phyloP scores from a whole-genome alignment of 2,888 invertebrate species.

The Cantharis nigra region DNA sequence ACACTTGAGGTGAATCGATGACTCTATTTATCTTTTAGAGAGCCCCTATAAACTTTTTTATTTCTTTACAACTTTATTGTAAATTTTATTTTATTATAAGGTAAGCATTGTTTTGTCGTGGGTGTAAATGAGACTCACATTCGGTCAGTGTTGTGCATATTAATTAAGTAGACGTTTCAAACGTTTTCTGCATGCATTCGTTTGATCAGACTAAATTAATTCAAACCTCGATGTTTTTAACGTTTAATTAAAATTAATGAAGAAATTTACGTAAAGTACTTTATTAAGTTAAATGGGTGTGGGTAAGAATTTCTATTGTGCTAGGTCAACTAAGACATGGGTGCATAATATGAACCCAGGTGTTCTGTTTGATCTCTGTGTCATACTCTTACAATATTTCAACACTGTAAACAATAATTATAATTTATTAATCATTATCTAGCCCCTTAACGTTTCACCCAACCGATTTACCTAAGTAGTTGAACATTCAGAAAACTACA shows the following conservation, averaged over 20 bases:
- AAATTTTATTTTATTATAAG: conserved; percentile 34
- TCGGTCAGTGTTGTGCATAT: conserved; percentile 32
- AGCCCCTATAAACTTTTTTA: conserved; percentile 31
- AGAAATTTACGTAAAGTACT: conserved; percentile 34
- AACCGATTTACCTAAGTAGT: background rate
- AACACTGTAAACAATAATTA: background rate
- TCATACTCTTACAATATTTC: conserved; percentile 16
- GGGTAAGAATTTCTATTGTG: conserved; percentile 39
- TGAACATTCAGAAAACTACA: background rate
- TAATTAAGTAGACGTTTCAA: conserved; percentile 31
- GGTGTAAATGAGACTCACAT: conserved; percentile 33
- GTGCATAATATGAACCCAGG: conserved; percentile 34
- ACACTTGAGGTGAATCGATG: conserved; percentile 40
- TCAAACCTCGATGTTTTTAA: conserved; percentile 8
- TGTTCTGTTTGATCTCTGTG: conserved; percentile 27
- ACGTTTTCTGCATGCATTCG: conserved; percentile 2
- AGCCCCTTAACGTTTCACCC: background rate
- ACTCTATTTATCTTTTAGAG: conserved; percentile 36
- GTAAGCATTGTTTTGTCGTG: conserved; percentile 35
- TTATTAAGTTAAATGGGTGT: conserved; percentile 35
- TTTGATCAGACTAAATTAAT: conserved; percentile 8
- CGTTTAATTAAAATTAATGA: conserved; percentile 22
- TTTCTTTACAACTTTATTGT: conserved; percentile 39
- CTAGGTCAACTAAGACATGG: conserved; percentile 34
- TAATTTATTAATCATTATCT: background rate